Evolutionary conservation across 2,113 vertebrate species (phyloP).

Genomic region (Pyxicephalus adspersus): DNA sequence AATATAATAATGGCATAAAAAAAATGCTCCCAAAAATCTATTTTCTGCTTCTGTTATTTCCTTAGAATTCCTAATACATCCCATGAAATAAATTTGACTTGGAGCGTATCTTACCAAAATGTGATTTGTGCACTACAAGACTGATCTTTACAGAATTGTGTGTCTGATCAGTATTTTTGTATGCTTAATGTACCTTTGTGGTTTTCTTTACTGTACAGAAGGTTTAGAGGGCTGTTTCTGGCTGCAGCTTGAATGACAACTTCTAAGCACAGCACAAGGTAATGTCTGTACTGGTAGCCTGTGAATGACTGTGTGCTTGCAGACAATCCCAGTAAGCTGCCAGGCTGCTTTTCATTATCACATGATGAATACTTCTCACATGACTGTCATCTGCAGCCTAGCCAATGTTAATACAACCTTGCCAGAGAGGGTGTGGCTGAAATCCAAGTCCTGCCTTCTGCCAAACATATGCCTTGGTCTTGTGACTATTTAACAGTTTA

Average conservation of each 20-base stretch:
- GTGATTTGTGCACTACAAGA: too few relatives aligned
- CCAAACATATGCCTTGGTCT: slow-evolving; percentile 73
- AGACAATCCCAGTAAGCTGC: slow-evolving; percentile 45
- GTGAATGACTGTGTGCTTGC: not conserved
- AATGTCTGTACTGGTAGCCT: not conserved
- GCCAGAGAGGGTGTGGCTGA: slow-evolving; percentile 70
- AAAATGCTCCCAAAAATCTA: too few relatives aligned
- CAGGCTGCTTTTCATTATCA: slow-evolving; percentile 71
- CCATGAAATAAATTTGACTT: too few relatives aligned
- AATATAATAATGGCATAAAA: too few relatives aligned
- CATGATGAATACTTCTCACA: slow-evolving; percentile 80
- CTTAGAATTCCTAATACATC: too few relatives aligned
- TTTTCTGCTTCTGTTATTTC: too few relatives aligned
- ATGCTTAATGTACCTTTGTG: too few relatives aligned
- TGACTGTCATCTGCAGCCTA: slow-evolving; percentile 71
- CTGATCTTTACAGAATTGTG: too few relatives aligned
- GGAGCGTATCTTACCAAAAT: too few relatives aligned
- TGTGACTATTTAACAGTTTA: slow-evolving; percentile 74
- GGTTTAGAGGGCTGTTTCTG: too few relatives aligned
- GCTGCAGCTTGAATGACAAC: not conserved
- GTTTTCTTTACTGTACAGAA: too few relatives aligned
- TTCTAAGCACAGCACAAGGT: not conserved
- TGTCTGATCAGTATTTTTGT: too few relatives aligned
- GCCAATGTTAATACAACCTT: slow-evolving; percentile 75
- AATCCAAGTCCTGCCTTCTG: slow-evolving; percentile 61